Base-by-base conservation (phyloP, 2,797 vertebrate species). In the Parauchenoglanis punctatus region DNA sequence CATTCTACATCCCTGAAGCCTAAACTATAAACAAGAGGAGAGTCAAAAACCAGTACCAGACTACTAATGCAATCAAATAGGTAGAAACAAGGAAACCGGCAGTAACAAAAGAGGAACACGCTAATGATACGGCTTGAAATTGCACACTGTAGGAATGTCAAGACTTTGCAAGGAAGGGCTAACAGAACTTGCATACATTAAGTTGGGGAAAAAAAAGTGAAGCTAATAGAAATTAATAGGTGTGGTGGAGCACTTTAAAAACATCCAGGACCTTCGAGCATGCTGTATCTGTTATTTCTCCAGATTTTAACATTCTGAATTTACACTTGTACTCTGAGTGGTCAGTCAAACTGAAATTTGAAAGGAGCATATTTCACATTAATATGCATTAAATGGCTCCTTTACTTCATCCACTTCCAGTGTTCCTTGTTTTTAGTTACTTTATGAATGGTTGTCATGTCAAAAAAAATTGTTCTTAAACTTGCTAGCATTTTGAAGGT, bases 61-160 rank as follows among this genome's bases (percentile, higher is more conserved):
- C 46, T 70, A 35, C 63, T 54, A 83, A 83, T 70, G 8, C 63
- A 7, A 35, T 83, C 46, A 18, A 54, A 56, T 70, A 70, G 44
- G 65, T 83, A 56, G 46, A 83, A 83, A 28, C 81, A 67, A 83
- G 61, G n/a, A 52, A 52, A 70, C 49, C 4, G 40, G 1, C 46
- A 7, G 11, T 68, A 35, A 83, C 46, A 83, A 54, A 82, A 49
- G 61, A 20, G 46, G 49, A 70, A 35, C 63, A 35, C 28, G 1
- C 49, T 83, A 83, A 83, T 83, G 44, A 83, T 83, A 56, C 65
- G 18, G 81, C 46, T 83, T 15, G 65, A 70, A 68, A 83, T 70
- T 83, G 65, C 81, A 83, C 46, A 1, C 80, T 76, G 80, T 58
- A 83, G 44, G 23, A 65, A 72, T 76, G 70, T 87, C 86, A 83